Percentiles rank a stretch among this genome's conserved stretches.
Conservation (phyloP, 2,888 invertebrate genomes). For the Tribolium freemani region DNA sequence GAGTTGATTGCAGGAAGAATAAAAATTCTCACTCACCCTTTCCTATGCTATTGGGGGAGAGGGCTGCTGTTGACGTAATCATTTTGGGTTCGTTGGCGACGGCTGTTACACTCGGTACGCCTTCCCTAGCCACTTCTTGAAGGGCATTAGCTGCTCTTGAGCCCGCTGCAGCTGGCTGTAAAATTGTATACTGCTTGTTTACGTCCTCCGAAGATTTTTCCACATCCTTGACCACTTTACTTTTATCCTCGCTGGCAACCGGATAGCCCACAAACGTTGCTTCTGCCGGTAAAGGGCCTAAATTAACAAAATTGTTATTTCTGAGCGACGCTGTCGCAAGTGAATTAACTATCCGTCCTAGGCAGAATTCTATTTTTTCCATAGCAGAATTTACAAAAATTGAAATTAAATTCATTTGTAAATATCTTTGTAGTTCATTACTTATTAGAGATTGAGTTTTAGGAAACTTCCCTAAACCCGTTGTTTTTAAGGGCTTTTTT, state of each 20-base stretch:
- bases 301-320: slow-evolving; percentile 63
- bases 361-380: no score
- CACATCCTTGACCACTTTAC: slow-evolving; percentile 59
- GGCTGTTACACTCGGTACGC: slow-evolving; percentile 73
- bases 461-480: no score
- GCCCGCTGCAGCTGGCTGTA: slow-evolving; percentile 86
- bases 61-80: slow-evolving; percentile 67
- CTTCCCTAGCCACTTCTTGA: slow-evolving; percentile 79
- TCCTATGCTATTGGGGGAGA: slow-evolving; percentile 83
- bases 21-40: slow-evolving; percentile 76
- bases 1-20: background rate
- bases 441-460: no score
- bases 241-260: slow-evolving; percentile 66
- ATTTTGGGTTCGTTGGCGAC: slow-evolving; percentile 67
- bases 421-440: no score
- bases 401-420: no score
- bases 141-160: slow-evolving; percentile 86
- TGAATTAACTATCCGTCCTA: background rate
- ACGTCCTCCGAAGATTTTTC: slow-evolving; percentile 67
- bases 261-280: slow-evolving; percentile 83
- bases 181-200: slow-evolving; percentile 88
- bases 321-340: slow-evolving; percentile 70
- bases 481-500: no score
- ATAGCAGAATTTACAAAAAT: no score
- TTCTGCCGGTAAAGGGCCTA: slow-evolving; percentile 78